phyloP scores from a whole-genome alignment of 2,113 vertebrate species.

The Cebus imitator region DNA sequence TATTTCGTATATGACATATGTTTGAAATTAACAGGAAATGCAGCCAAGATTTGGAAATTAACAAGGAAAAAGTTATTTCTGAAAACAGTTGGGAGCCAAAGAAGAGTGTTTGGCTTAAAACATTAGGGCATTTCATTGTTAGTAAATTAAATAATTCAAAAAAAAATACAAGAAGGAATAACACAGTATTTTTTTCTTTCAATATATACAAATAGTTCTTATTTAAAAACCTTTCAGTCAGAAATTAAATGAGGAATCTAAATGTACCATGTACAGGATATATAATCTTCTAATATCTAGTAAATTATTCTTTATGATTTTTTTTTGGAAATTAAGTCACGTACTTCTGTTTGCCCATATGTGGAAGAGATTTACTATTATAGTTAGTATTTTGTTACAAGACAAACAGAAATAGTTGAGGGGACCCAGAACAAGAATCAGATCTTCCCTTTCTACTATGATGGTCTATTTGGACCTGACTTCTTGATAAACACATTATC shows the following conservation, averaged over 20 bases:
- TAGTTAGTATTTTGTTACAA: background rate
- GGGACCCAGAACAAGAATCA: background rate
- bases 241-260: background rate
- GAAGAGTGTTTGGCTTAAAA: constrained; percentile 80
- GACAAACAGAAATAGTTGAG: background rate
- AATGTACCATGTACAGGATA: background rate
- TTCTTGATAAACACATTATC: background rate
- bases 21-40: constrained; percentile 83
- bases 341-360: background rate
- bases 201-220: background rate
- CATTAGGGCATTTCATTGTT: constrained; percentile 78
- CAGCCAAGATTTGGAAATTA: constrained; percentile 84
- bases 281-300: background rate
- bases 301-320: background rate
- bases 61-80: constrained; percentile 81
- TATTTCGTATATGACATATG: constrained; percentile 84
- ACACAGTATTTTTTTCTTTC: background rate
- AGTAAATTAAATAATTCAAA: constrained; percentile 78
- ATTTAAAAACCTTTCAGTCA: background rate
- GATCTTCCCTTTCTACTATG: background rate
- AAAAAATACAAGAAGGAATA: constrained; percentile 58
- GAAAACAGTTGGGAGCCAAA: constrained; percentile 80
- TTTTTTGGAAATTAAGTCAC: background rate
- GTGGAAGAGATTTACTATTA: background rate
- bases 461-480: background rate